phyloP scores from a whole-genome alignment of 2,888 invertebrate genomes.

The Ischnura elegans region DNA sequence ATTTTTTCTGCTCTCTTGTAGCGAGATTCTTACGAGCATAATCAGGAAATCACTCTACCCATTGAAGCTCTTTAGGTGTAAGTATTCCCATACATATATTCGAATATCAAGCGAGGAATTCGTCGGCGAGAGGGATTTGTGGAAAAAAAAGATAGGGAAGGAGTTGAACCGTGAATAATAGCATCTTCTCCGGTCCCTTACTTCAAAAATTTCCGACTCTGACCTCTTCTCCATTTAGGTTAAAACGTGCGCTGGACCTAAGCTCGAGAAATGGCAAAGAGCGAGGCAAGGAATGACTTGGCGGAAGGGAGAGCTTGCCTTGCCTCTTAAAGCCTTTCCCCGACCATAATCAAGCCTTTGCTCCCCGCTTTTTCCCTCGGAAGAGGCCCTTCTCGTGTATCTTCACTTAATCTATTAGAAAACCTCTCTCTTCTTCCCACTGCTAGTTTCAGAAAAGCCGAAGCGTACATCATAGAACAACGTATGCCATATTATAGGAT shows the following conservation, averaged over 20 bases:
- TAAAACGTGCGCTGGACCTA: background rate
- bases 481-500: too few species aligned
- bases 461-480: too few species aligned
- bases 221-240: background rate
- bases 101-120: too few species aligned
- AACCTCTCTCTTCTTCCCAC: too few species aligned
- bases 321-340: constrained; percentile 2
- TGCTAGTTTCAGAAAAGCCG: too few species aligned
- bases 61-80: too few species aligned
- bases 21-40: too few species aligned
- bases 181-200: background rate
- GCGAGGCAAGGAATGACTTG: background rate
- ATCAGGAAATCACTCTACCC: too few species aligned
- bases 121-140: background rate
- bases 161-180: background rate
- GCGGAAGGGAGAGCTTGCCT: background rate
- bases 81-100: too few species aligned
- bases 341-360: constrained; percentile 15
- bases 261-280: background rate
- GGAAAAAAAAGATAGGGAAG: background rate
- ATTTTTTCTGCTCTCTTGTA: too few species aligned
- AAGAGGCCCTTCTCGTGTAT: background rate
- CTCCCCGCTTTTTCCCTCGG: background rate
- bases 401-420: background rate
- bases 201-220: background rate